Base-by-base conservation (phyloP, 2,888 invertebrate species). In the Malacosoma neustria region DNA sequence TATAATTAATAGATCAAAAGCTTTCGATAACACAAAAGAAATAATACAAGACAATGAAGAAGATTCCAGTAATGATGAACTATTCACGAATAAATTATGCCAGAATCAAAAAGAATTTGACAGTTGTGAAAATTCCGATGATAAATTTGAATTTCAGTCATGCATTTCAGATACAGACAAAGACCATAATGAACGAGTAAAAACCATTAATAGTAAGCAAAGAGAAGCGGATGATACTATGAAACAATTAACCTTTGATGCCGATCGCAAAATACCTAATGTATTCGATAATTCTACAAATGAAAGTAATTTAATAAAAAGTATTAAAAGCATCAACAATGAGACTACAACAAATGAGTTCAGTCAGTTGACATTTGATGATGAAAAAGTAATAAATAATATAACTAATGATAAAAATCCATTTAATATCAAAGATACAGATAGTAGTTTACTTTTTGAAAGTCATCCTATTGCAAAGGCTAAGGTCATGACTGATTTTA, bases 1-100 rank as follows among this genome's bases (percentile, higher is more conserved):
- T 38, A 56, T 65, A 3, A 53, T 69, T 1, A 70, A 71, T 34
- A 57, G 49, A 37, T 69, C 74, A 2, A 50, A 60, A 37, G 46
- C 60, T 2, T 2, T 39, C 34, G 37, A 42, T 4, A 38, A 38
- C 2, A 55, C 53, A 34, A 34, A 46, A 15, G 41, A 49, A 7
- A 61, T 41, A 7, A 40, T 45, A 11, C 40, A 48, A 29, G 46
- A 48, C 33, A 51, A 48, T 32, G 43, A 43, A 2, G 48, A 52
- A 7, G 46, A 57, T 22, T 22, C 22, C 5, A 22, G 22, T 3
- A 9, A 22, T 22, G 22, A 22, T 22, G 9, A 22, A 7, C 6
- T 4, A 9, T 2, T 11, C 29, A 5, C 11, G 37, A 52, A 69
- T 11, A 58, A 59, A 36, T 57, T 59, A 5, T 39, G 36, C 4